A percentile compares a stretch with the other conserved stretches of the same genome.
These are phyloP conservation scores for Talpa occidentalis DNA, from an alignment of 2,113 vertebrate genomes.

Conservation along the genomic window DNA sequence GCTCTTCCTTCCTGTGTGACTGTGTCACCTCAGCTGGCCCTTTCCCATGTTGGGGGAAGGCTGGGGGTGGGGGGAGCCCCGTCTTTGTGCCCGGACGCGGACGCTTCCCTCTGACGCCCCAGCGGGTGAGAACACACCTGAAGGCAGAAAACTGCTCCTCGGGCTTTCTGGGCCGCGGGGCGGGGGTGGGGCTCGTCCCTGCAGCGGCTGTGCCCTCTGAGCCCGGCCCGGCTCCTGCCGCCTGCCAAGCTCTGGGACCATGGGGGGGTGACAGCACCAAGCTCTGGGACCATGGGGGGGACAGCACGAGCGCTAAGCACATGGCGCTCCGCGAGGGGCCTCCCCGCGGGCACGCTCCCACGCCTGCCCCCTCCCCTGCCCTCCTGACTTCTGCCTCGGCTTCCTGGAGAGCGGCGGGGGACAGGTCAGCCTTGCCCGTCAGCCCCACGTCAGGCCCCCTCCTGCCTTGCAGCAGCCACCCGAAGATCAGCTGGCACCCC, in stretches of 20 bases:
- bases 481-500: no score
- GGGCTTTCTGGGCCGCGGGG: no score
- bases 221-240: no score
- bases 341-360: neutral
- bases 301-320: neutral
- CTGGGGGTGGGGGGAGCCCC: constrained; percentile 50
- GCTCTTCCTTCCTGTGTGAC: constrained; percentile 18
- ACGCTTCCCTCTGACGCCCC: neutral
- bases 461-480: neutral
- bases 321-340: rapidly evolving
- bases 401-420: neutral
- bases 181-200: no score
- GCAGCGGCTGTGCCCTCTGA: no score
- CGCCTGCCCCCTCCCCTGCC: no score
- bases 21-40: neutral
- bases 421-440: rapidly evolving
- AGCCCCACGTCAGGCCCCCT: neutral
- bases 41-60: neutral
- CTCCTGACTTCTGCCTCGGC: no score
- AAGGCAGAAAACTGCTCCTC: neutral
- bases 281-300: no score
- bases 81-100: neutral
- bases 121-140: neutral
- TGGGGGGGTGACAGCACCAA: no score
- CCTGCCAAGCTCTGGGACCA: no score